Conservation (phyloP, 2,888 invertebrate genomes). For the Campopleginae sp. region DNA sequence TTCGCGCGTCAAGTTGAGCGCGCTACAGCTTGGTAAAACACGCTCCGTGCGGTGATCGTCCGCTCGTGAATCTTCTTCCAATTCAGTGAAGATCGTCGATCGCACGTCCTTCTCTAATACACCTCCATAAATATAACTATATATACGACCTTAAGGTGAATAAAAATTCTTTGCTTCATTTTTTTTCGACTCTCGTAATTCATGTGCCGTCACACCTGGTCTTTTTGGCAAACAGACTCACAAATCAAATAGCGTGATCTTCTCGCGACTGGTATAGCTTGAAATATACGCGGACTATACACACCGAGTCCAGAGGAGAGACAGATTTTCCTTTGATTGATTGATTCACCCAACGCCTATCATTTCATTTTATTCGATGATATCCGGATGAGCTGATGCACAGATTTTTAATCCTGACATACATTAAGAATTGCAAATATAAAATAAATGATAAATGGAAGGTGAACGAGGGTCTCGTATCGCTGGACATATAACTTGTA, state of each 20-base stretch:
- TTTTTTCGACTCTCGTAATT: slow-evolving; percentile 55
- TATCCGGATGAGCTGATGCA: neutral
- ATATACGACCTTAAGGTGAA: slow-evolving; percentile 38
- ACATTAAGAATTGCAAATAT: neutral
- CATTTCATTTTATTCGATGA: neutral
- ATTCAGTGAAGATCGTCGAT: slow-evolving; percentile 62
- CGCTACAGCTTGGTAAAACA: slow-evolving; percentile 29
- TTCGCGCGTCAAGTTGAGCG: slow-evolving; percentile 61
- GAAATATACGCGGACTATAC: slow-evolving; percentile 13
- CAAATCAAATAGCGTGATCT: slow-evolving; percentile 52
- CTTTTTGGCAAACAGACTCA: slow-evolving; percentile 56
- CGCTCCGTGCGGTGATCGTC: slow-evolving; percentile 11
- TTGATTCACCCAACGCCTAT: neutral
- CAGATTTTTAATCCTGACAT: neutral
- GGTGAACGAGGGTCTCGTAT: neutral
- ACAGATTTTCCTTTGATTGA: slow-evolving; percentile 17
- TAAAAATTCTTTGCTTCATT: slow-evolving; percentile 60
- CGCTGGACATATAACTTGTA: neutral
- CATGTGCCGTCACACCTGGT: slow-evolving; percentile 61
- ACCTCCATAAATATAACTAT: slow-evolving; percentile 6
- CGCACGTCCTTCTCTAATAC: neutral
- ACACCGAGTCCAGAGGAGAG: slow-evolving; percentile 6
- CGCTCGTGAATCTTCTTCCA: slow-evolving; percentile 49
- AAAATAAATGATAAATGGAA: neutral
- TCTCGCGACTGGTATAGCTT: slow-evolving; percentile 28